Evolutionary conservation across 2,113 vertebrate genomes (phyloP), one percentile per base, ranked within the genome.

Genomic region (Salvelinus alpinus): DNA sequence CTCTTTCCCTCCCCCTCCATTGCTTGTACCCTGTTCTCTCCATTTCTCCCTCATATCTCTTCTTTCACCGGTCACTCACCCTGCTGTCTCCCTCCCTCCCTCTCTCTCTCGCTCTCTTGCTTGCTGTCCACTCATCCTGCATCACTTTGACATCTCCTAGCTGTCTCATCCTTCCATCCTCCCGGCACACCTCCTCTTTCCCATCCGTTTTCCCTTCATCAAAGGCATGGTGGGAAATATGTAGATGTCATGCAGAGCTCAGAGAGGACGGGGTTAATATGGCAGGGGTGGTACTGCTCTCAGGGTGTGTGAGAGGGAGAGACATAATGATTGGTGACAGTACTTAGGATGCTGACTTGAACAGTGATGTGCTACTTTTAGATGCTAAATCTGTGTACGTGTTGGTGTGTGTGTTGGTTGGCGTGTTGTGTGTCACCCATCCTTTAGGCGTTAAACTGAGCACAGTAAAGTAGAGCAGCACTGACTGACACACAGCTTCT

Each of bases 181-280:
- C 57, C 66, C 25, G 48, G 74, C 78, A 64, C 76, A 44, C 75
- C 80, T 51, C 18, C 38, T 27, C 25, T 78, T 78, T 83, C 76
- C 27, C n/a, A 80, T 81, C 80, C 75, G 81, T 84, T 87, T 85
- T 78, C 77, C 57, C 12, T 84, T 82, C 88, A 38, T 80, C 75
- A 81, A 66, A 78, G 20, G 76, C 82, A 84, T 71, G 79, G 80
- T 87, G 76, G 84, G 79, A 87, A 87, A 83, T 85, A 88, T 87
- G 86, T 74, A 85, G 88, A 89, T 62, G 59, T 86, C 51, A 85
- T 81, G 79, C 84, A 65, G 64, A 70, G 79, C 85, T 91, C 85
- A 80, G 80, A 84, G 80, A 78, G 74, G 78, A 83, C 84, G 68
- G 57, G 78, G 82, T 82, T 90, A 84, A 84, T 86, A 85, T 85